Base-by-base conservation (phyloP, 2,797 vertebrate genomes). In the Geotrypetes seraphini region DNA sequence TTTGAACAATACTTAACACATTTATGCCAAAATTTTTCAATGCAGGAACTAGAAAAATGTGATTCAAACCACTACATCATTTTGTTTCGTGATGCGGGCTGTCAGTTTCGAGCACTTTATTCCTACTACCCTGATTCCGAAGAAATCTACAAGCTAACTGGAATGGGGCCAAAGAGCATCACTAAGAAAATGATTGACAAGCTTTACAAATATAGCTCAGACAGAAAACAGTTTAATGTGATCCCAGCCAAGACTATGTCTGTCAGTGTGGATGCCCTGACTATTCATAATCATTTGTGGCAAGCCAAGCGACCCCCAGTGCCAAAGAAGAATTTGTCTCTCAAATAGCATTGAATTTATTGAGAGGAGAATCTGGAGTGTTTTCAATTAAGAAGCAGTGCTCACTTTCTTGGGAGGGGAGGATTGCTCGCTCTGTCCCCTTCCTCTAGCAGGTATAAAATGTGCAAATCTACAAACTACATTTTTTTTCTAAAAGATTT, bases 21-120 rank as follows among this genome's bases (percentile, higher is more conserved):
- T 25, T 25, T 10, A 25, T 2, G 28, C 33, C 31, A 33, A 6
- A 10, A 1, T 14, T 9, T n/a, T 28, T 22, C 10, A 15, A 25
- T 16, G 5, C 57, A 97, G 94, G 93, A 94, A 47, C 50, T 97
- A 57, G 94, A 99, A 50, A 96, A 90, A 49, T 92, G 89, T 1
- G 94, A 97, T 11, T 91, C 91, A 57, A 97, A 99, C 72, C 92
- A 99, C 79, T 82, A 92, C 75, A 95, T 99, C 79, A 98, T 99
- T 36, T 52, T 99, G 43, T 99, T 99, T 50, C 91, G 96, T 0
- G 96, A 97, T 3, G 87, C 91, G 0, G 91, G 94, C 53, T 99
- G 94, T 64, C 92, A 97, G 80, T 98, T 97, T 60, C 60, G 96
- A 59, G 92, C 92, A 1, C 87, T 99, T 48, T 99, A 99, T 60